Base-by-base conservation (phyloP, 2,888 invertebrate species). In the Orthonevra nobilis region DNA sequence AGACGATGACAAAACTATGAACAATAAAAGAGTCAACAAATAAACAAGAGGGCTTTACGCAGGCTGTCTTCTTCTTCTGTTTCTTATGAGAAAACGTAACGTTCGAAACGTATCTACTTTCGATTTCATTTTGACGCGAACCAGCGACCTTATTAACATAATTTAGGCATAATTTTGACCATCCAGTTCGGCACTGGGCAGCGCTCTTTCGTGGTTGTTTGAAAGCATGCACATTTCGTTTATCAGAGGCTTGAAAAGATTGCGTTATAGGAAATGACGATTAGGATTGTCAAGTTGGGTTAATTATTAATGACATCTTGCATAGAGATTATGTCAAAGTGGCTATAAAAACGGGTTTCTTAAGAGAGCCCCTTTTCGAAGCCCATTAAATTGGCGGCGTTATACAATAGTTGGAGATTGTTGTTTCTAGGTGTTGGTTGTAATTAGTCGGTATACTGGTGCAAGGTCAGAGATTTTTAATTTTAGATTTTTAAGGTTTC, bases 391-490 rank as follows among this genome's bases (percentile, higher is more conserved):
- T n/a, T 20, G 4, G 12, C 9, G 36, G 5, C 5, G 3, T 38
- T 54, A 26, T 20, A 23, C 36, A 54, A 54, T 54, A 20, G 4
- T 0, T 6, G 3, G 6, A 30, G 28, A 4, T 44, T 26, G 9
- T 42, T 58, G 23, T 23, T 23, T 23, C 5, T 23, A 4, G 3
- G 23, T 23, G 42, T 15, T 42, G 0, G 10, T n/a, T n/a, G 30
- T 36, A 54, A 38, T 54, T 38, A 38, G 58, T 12, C 3, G 20
- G 32, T 23, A 14, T 28, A 7, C 7, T 14, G 40, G 30, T 15
- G 32, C 64, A 52, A 64, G 64, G 64, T 52, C 32, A 42, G 3
- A n/a, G n/a, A n/a, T n/a, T n/a, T n/a, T n/a, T n/a, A n/a, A n/a
- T n/a, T n/a, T n/a, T n/a, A n/a, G n/a, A n/a, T n/a, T n/a, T n/a